Base-by-base conservation (phyloP, 30 jellyfish, hydroid and myxozoan genomes). In the Aurelia sp. region DNA sequence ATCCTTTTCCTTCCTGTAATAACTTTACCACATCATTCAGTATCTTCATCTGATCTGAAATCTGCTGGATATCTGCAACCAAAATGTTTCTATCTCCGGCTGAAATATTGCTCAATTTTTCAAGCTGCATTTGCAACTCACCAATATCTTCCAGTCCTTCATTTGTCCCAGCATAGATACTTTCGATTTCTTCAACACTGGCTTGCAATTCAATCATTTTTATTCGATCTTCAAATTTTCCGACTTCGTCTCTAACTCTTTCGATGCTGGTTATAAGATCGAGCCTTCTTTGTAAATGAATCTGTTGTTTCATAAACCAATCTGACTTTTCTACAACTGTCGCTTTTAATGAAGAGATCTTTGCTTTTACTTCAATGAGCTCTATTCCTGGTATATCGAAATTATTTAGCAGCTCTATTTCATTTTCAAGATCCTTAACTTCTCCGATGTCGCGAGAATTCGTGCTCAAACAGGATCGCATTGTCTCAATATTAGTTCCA, bases 381-480 rank as follows among this genome's bases (percentile, higher is more conserved):
- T 44, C 55, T 44, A 0, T 10, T 44, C 55, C 55, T 44, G 55
- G 55, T 10, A 44, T 7, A 6, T 40, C 82, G 4, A n/a, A 70
- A 9, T 22, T 35, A 17, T 71, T 18, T 8, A 71, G 13, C 22
- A 19, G 67, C 22, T 63, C 17, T 15, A 63, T 27, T 17, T 62
- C 73, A 33, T 44, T 44, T 66, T 64, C 63, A 61, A 78, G 35
- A 11, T 41, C 89, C 23, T 35, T 62, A 13, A 78, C 51, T 27
- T 37, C 68, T 13, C 22, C 68, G 10, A 44, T 41, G 6, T 62
- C 13, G 20, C 13, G 41, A 8, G 50, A 21, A 18, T 44, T n/a
- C 22, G n/a, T 30, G n/a, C 44, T 62, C 62, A 50, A 33, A 9
- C 73, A 18, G 13, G 79, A 62, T 23, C 48, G 78, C 20, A 35